Conservation (phyloP, 2,888 invertebrate species). For the Petrolisthes cinctipes region DNA sequence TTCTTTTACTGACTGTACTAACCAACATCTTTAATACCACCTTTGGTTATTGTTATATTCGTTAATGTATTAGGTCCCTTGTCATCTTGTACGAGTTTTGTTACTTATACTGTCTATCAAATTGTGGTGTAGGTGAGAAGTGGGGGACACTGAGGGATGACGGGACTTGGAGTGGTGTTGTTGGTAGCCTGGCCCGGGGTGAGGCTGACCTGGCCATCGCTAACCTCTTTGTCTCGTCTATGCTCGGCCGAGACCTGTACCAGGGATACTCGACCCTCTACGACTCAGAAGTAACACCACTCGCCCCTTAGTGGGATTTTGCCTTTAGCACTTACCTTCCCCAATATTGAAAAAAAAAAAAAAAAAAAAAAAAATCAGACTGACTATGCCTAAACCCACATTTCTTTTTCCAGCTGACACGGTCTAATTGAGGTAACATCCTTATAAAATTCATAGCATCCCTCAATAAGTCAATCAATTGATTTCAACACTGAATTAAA, state of each 20-base stretch:
- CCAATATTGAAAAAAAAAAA: background rate
- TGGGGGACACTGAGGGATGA: conserved; percentile 10
- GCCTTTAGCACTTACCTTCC: background rate
- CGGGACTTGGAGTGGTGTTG: conserved; percentile 30
- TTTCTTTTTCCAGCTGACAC: background rate
- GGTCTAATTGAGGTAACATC: background rate
- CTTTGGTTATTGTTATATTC: no score
- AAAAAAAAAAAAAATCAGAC: no score
- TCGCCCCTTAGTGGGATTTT: no score
- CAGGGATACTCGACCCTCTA: conserved; percentile 33
- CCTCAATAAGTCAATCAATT: background rate
- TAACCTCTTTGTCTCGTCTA: conserved; percentile 33
- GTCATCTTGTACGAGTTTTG: no score
- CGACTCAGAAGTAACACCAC: conserved; percentile 30
- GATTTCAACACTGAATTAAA: background rate
- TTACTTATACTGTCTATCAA: no score
- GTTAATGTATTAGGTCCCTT: no score
- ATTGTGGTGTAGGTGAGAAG: conserved; percentile 24
- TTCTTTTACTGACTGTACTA: no score
- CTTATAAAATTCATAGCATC: background rate
- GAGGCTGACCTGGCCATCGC: conserved; percentile 49
- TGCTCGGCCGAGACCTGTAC: conserved; percentile 34
- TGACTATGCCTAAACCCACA: no score
- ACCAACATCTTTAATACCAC: no score
- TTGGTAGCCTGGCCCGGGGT: conserved; percentile 46